Evolutionary conservation across 1,140 invertebrate genomes (phyloP).

Genomic region (Zaprionus inermis): DNA sequence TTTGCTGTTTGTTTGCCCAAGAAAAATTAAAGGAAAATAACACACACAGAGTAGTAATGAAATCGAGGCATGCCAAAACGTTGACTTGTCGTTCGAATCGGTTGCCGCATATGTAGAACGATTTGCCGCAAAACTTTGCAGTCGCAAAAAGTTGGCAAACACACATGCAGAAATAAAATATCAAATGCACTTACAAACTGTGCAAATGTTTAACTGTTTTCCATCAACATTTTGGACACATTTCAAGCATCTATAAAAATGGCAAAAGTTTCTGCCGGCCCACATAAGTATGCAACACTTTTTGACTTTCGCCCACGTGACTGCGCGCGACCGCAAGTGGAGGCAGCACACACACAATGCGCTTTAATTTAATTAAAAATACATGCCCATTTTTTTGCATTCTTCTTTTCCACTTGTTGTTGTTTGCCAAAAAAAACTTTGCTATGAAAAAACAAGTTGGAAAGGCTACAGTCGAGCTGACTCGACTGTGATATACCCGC

Average conservation of each 20-base stretch:
- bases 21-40: slow-evolving; percentile 80
- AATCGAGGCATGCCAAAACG: slow-evolving; percentile 57
- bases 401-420: slow-evolving; percentile 48
- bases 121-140: not conserved
- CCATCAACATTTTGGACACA: not conserved
- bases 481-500: no score
- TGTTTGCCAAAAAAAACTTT: slow-evolving; percentile 61
- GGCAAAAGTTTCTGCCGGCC: slow-evolving; percentile 29
- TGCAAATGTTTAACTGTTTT: not conserved
- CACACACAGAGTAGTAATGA: slow-evolving; percentile 63
- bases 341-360: slow-evolving; percentile 50
- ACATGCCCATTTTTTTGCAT: slow-evolving; percentile 33
- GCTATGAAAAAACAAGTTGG: slow-evolving; percentile 33
- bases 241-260: not conserved
- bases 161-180: not conserved
- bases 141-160: not conserved
- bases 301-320: slow-evolving; percentile 48
- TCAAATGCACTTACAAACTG: not conserved
- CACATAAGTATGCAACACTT: slow-evolving; percentile 68
- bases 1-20: slow-evolving; percentile 71
- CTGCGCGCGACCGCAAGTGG: slow-evolving; percentile 18
- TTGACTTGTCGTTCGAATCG: slow-evolving; percentile 44
- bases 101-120: slow-evolving; percentile 1
- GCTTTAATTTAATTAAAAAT: slow-evolving; percentile 79
- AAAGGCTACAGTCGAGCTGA: no score